These are phyloP conservation scores for Marasmarcha lunaedactyla DNA, from an alignment of 2,888 invertebrate genomes.

Conservation along the genomic window DNA sequence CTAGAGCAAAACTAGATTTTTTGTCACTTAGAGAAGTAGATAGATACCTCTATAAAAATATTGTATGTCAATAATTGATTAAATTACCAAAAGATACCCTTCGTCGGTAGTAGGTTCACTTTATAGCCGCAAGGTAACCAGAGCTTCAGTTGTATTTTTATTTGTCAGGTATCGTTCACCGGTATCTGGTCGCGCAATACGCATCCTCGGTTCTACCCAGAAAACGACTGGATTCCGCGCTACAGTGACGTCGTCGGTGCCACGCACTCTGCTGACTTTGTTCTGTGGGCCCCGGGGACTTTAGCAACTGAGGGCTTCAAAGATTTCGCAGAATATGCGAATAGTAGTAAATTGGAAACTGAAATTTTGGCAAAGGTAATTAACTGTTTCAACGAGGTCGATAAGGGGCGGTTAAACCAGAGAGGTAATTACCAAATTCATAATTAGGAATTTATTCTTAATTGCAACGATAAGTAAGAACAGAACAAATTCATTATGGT, in stretches of 20 bases:
- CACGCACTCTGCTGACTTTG: conserved; percentile 39
- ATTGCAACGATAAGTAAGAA: no score
- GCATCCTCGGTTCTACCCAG: conserved; percentile 44
- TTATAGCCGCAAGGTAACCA: no score
- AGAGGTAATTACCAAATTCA: no score
- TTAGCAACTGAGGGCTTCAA: conserved; percentile 42
- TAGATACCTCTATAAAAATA: no score
- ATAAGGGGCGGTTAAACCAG: no score
- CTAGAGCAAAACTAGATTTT: neutral
- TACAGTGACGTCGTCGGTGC: conserved; percentile 54
- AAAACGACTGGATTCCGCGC: conserved; percentile 49
- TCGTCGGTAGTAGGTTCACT: no score
- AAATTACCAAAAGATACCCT: no score
- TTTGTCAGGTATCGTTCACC: conserved; percentile 38
- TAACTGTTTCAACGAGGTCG: conserved; percentile 4
- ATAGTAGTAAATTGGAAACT: conserved; percentile 41
- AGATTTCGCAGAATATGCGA: conserved; percentile 47
- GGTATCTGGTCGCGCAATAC: conserved; percentile 58
- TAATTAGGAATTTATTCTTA: no score
- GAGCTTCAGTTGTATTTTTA: no score
- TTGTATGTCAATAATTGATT: no score
- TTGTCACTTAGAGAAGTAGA: no score
- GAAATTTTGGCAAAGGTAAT: conserved; percentile 48
- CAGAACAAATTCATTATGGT: no score
- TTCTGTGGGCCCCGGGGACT: conserved; percentile 45